phyloP scores from a whole-genome alignment of 2,797 vertebrate genomes.

The Chelonia mydas region DNA sequence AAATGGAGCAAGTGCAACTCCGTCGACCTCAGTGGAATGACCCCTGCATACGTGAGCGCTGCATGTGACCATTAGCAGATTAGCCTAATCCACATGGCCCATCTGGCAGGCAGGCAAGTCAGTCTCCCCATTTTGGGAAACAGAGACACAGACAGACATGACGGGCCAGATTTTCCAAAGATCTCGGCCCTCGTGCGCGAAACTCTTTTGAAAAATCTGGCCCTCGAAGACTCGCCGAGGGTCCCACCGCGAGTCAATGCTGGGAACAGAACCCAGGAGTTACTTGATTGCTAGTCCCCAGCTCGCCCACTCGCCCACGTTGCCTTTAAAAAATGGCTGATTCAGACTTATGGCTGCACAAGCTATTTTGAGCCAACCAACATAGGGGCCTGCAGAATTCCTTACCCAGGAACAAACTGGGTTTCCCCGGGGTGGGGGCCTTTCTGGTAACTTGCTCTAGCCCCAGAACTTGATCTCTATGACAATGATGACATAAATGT shows the following conservation, averaged over 20 bases:
- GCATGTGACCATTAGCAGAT: neutral
- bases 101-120: neutral
- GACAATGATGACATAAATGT: neutral
- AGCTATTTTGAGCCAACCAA: neutral
- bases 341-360: neutral
- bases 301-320: neutral
- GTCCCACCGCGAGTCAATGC: neutral
- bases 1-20: neutral
- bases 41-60: neutral
- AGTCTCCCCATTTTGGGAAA: neutral
- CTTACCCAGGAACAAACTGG: neutral
- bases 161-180: neutral
- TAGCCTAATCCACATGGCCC: neutral
- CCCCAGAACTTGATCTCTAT: neutral
- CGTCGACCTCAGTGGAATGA: neutral
- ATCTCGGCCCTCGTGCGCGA: neutral
- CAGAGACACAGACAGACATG: neutral
- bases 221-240: neutral
- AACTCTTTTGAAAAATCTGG: neutral
- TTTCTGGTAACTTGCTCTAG: rapidly evolving
- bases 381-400: neutral
- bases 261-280: neutral
- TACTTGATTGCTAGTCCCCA: rapidly evolving
- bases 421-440: neutral
- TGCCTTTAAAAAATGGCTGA: neutral